Conservation (phyloP, 2,797 vertebrate species). For the Cryptoblepharus egeriae region DNA sequence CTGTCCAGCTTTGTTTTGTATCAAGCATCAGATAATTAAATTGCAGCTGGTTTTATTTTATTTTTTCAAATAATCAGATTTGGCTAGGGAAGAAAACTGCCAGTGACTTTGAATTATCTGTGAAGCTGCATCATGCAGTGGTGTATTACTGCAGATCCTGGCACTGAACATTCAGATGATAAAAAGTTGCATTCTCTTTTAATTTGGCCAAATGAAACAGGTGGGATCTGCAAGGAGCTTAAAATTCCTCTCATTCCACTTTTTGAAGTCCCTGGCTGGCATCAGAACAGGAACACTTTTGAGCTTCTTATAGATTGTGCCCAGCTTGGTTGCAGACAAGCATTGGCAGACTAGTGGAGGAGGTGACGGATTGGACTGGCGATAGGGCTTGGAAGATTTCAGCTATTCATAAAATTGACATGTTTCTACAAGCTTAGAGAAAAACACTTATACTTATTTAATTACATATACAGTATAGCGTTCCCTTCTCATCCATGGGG, state of each 20-base stretch:
- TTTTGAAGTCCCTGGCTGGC: not conserved
- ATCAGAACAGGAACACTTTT: not conserved
- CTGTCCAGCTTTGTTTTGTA: constrained; percentile 26
- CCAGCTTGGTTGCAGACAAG: not conserved
- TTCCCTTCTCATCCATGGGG: no score
- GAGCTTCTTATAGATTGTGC: not conserved
- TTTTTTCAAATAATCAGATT: constrained; percentile 33
- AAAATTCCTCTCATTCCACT: not conserved
- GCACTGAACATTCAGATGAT: constrained; percentile 21
- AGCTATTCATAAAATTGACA: no score
- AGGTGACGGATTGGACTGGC: no score
- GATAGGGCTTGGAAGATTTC: no score
- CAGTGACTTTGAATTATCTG: constrained; percentile 43
- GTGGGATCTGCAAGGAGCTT: not conserved
- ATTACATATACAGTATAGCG: no score
- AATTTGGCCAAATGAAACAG: not conserved
- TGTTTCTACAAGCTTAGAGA: no score
- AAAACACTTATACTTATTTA: no score
- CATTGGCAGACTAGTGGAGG: no score
- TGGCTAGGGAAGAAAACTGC: constrained; percentile 35
- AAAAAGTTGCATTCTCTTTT: not conserved
- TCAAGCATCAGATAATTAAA: constrained; percentile 51
- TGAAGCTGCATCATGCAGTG: constrained; percentile 11
- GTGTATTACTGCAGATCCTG: constrained; percentile 25
- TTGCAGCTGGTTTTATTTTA: constrained; percentile 56